Conservation (phyloP, 2,797 vertebrate species). For the Tragopan temminckii region DNA sequence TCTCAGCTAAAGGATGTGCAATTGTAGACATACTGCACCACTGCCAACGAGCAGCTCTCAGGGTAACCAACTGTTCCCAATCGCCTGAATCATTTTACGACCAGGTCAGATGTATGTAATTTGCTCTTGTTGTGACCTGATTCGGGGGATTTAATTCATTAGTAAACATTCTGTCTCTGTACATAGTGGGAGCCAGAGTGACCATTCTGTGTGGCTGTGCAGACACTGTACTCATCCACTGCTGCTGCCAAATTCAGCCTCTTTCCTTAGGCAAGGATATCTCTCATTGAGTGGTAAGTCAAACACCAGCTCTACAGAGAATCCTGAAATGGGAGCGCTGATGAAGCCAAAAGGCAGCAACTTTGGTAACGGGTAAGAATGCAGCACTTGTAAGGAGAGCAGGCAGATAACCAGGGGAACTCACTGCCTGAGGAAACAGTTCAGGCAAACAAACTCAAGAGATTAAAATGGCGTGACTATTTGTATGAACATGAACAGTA, state of each 20-base stretch:
- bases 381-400: background rate
- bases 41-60: rapidly evolving
- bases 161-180: background rate
- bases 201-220: background rate
- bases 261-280: background rate
- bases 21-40: background rate
- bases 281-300: background rate
- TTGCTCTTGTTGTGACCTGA: background rate
- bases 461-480: background rate
- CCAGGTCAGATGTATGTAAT: background rate
- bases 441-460: background rate
- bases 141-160: background rate
- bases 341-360: background rate
- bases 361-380: background rate
- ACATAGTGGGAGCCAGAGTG: background rate
- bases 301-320: background rate
- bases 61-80: background rate
- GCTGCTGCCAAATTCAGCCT: background rate
- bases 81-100: background rate
- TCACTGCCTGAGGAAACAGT: background rate
- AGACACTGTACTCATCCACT: background rate
- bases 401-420: background rate
- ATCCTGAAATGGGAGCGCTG: background rate
- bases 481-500: background rate
- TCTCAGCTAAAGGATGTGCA: background rate